A percentile compares a stretch with the other conserved stretches of the same genome.
These are phyloP conservation scores for Erynnis tages DNA, from an alignment of 2,888 invertebrate genomes.

Conservation along the genomic window DNA sequence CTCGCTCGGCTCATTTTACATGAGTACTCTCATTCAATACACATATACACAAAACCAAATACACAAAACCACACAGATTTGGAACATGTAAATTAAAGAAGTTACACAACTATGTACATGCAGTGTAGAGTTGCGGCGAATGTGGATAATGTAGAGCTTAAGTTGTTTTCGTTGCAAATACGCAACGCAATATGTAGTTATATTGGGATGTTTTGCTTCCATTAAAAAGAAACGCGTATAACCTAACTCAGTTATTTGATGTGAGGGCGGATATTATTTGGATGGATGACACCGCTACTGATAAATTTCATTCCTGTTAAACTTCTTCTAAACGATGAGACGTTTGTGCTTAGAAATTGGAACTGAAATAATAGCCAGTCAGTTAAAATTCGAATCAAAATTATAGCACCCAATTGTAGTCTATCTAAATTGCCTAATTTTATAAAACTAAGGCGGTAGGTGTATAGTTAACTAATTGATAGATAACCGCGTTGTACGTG, in stretches of 20 bases:
- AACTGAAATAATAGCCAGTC: too few relatives aligned
- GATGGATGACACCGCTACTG: too few relatives aligned
- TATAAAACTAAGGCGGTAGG: not conserved
- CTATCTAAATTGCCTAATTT: too few relatives aligned
- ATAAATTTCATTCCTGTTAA: too few relatives aligned
- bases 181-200: not conserved
- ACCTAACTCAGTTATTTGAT: too few relatives aligned
- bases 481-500: not conserved
- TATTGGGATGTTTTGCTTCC: not conserved
- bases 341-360: too few relatives aligned
- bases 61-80: conserved; percentile 13
- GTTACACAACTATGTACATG: conserved; percentile 11
- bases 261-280: too few relatives aligned
- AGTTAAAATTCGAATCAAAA: too few relatives aligned
- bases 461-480: not conserved
- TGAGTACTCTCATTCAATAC: conserved; percentile 5
- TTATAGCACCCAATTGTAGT: too few relatives aligned
- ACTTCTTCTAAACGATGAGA: too few relatives aligned
- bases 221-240: too few relatives aligned
- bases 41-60: conserved; percentile 1
- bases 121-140: conserved; percentile 7
- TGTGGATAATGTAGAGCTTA: conserved; percentile 23
- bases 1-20: conserved; percentile 11
- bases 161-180: conserved; percentile 5
- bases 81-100: conserved; percentile 16